These are phyloP conservation scores for Drosophila helvetica DNA, from an alignment of 2,888 invertebrate species.

Conservation along the genomic window DNA sequence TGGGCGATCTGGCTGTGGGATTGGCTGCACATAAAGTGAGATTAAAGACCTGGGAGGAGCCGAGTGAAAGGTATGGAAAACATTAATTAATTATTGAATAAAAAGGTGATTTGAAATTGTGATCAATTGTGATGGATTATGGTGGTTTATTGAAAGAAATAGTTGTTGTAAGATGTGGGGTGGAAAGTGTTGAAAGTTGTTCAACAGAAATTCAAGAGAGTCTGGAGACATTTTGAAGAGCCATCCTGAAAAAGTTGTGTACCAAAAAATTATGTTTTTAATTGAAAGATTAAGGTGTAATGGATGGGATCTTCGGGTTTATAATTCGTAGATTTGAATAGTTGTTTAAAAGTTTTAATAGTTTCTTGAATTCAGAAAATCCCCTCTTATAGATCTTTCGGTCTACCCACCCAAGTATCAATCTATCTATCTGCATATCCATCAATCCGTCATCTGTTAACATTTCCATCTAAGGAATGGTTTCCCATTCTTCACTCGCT, in stretches of 20 bases:
- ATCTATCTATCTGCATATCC: background rate
- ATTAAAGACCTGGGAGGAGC: conserved; percentile 40
- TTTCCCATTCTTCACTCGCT: too few relatives aligned
- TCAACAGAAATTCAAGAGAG: too few relatives aligned
- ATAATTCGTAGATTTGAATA: too few relatives aligned
- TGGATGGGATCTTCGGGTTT: too few relatives aligned
- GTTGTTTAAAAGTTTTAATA: too few relatives aligned
- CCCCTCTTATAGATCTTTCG: background rate
- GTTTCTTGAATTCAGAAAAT: too few relatives aligned
- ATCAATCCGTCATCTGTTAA: background rate
- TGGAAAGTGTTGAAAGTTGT: background rate
- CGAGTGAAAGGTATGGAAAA: conserved; percentile 27
- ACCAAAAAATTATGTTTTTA: too few relatives aligned
- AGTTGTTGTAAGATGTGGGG: conserved; percentile 2
- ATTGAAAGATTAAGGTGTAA: too few relatives aligned
- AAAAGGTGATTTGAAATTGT: background rate
- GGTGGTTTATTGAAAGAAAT: background rate
- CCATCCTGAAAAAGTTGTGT: too few relatives aligned
- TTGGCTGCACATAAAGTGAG: conserved; percentile 26
- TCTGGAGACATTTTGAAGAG: too few relatives aligned
- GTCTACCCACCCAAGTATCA: background rate
- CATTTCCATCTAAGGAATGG: background rate
- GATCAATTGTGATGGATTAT: conserved; percentile 6
- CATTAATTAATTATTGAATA: conserved; percentile 35
- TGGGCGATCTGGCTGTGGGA: conserved; percentile 35